A percentile compares a stretch with the other conserved stretches of the same genome.
These are phyloP conservation scores for Pelvicachromis taeniatus DNA, from an alignment of 2,113 vertebrate species.

Conservation along the genomic window DNA sequence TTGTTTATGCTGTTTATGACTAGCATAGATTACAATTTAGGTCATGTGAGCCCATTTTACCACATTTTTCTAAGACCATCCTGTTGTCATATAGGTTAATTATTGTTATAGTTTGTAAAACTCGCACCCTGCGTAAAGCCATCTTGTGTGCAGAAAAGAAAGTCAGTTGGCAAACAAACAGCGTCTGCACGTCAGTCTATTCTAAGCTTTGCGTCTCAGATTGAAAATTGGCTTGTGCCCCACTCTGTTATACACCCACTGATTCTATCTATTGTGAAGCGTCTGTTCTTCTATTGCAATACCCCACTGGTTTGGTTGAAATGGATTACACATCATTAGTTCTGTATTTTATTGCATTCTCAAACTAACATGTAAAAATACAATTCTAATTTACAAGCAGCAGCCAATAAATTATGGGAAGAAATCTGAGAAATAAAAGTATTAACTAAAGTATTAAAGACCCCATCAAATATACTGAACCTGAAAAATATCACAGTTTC, in stretches of 20 bases:
- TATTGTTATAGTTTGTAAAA: not conserved
- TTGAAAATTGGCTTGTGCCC: slow-evolving; percentile 17
- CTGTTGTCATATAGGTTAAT: not conserved
- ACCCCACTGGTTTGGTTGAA: slow-evolving; percentile 1
- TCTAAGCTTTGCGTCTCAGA: slow-evolving; percentile 38
- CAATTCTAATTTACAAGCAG: not conserved
- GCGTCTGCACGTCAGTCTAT: slow-evolving; percentile 22
- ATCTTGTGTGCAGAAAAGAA: not conserved
- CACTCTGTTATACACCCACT: slow-evolving; percentile 48
- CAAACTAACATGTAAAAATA: not conserved
- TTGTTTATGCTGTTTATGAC: not conserved
- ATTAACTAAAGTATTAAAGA: not conserved
- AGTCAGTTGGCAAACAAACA: slow-evolving; percentile 10
- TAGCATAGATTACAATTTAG: not conserved
- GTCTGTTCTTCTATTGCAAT: slow-evolving; percentile 38
- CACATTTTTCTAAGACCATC: not conserved
- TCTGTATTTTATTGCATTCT: not conserved
- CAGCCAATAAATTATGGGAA: not conserved
- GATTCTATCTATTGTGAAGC: slow-evolving; percentile 32
- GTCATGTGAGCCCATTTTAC: not conserved
- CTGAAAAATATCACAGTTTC: slow-evolving; percentile 9
- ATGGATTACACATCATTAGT: slow-evolving; percentile 2
- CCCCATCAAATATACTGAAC: not conserved
- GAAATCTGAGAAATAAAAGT: accelerated
- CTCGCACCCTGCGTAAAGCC: not conserved